These are phyloP conservation scores for Eugnorisma glareosa DNA, from an alignment of 2,888 invertebrate species.

Conservation along the genomic window DNA sequence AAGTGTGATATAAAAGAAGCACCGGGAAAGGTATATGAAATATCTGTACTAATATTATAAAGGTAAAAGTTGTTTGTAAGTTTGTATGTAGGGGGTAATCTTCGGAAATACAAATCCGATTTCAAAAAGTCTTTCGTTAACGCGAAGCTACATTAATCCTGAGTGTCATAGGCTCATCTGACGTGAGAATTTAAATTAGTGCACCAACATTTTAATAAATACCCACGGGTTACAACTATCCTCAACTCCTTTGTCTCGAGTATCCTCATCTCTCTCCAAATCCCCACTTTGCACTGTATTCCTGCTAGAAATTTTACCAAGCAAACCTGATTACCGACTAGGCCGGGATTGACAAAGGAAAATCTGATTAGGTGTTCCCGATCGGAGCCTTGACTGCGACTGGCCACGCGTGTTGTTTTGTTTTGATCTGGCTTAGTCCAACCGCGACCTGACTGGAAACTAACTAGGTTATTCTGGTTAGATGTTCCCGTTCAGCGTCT, in stretches of 20 bases:
- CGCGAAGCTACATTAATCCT: no score
- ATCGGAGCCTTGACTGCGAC: background rate
- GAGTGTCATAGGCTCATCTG: no score
- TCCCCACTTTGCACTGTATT: background rate
- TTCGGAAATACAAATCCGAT: no score
- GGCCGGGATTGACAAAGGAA: background rate
- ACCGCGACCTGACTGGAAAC: background rate
- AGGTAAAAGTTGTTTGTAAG: no score
- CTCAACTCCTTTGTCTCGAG: background rate
- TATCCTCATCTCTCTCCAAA: background rate
- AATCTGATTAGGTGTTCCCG: background rate
- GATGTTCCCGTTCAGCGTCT: background rate
- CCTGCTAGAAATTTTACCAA: background rate
- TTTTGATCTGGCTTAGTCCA: background rate
- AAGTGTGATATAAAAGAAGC: no score
- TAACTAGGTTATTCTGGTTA: background rate
- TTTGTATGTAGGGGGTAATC: no score
- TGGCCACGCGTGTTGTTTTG: background rate
- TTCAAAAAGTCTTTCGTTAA: no score
- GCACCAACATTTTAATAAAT: background rate
- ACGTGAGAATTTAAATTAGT: background rate
- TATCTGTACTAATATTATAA: no score
- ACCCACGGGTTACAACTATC: background rate
- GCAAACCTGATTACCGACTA: background rate
- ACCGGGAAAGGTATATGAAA: no score